Percentiles rank a stretch among this genome's conserved stretches.
These are phyloP conservation scores for Catocala fraxini DNA, from an alignment of 2,888 invertebrate species.

Conservation along the genomic window DNA sequence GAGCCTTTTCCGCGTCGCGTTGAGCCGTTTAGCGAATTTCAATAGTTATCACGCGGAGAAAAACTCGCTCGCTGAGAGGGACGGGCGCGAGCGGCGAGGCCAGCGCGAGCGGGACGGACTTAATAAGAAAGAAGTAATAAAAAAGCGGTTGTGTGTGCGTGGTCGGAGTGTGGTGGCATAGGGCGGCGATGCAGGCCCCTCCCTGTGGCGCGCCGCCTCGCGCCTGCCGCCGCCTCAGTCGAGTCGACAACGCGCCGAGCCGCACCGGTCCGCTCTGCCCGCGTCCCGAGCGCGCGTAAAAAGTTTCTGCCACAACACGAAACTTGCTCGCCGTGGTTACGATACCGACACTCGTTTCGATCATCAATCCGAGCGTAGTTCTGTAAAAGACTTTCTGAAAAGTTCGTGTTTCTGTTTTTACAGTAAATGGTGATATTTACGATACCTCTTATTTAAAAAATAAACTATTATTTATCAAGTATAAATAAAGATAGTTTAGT, in stretches of 20 bases:
- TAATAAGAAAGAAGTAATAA: slow-evolving; percentile 86
- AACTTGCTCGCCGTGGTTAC: slow-evolving; percentile 73
- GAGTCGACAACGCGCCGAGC: slow-evolving; percentile 79
- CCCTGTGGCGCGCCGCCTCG: slow-evolving; percentile 79
- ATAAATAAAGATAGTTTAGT: slow-evolving; percentile 16
- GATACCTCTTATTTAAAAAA: slow-evolving; percentile 28
- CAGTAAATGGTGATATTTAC: slow-evolving; percentile 48
- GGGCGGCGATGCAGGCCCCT: slow-evolving; percentile 86
- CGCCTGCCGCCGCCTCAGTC: slow-evolving; percentile 80
- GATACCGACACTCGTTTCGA: slow-evolving; percentile 51
- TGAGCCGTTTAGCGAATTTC: slow-evolving; percentile 87
- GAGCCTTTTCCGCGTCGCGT: slow-evolving; percentile 86
- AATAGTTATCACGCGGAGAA: slow-evolving; percentile 87
- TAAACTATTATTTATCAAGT: slow-evolving; percentile 12
- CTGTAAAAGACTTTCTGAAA: slow-evolving; percentile 37
- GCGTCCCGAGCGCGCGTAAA: slow-evolving; percentile 77
- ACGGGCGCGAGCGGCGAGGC: slow-evolving; percentile 62
- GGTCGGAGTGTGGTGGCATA: slow-evolving; percentile 84
- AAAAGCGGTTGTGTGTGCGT: slow-evolving; percentile 85
- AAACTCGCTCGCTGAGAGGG: slow-evolving; percentile 79
- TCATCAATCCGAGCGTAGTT: slow-evolving; percentile 35
- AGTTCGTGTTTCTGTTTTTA: slow-evolving; percentile 53
- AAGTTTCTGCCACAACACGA: slow-evolving; percentile 78
- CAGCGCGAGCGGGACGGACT: slow-evolving; percentile 79
- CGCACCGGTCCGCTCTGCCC: slow-evolving; percentile 76